Percentiles rank a stretch among this genome's conserved stretches.
These are phyloP conservation scores for Rhinoraja longicauda DNA, from an alignment of 2,797 vertebrate species.

Conservation along the genomic window DNA sequence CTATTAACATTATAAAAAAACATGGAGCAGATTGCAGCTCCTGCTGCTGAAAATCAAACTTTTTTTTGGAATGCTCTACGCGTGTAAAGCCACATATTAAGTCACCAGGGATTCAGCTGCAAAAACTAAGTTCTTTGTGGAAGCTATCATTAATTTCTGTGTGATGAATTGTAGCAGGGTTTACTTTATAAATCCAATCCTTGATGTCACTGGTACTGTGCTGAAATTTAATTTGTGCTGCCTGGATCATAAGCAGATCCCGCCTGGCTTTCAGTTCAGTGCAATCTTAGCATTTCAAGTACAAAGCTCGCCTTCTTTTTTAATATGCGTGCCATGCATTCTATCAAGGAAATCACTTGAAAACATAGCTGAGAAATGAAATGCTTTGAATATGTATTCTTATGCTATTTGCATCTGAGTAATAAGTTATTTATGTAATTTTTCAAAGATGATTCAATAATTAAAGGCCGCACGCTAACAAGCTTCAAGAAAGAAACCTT, in stretches of 20 bases:
- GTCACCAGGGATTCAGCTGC: background rate
- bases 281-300: background rate
- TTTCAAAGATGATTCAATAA: background rate
- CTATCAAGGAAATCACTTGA: background rate
- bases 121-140: background rate
- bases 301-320: background rate
- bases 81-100: background rate
- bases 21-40: background rate
- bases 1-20: slow-evolving; percentile 32
- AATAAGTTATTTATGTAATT: background rate
- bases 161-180: background rate
- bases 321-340: background rate
- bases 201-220: background rate
- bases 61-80: background rate
- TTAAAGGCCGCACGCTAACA: background rate
- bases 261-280: background rate
- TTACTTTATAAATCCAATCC: background rate
- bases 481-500: background rate
- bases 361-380: background rate
- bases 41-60: background rate
- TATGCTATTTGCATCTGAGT: no score
- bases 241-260: background rate
- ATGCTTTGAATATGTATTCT: background rate
- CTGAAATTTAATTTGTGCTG: background rate
- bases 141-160: background rate